Evolutionary conservation across 2,797 vertebrate genomes (phyloP).

Genomic region (Dromococcyx pavoninus): DNA sequence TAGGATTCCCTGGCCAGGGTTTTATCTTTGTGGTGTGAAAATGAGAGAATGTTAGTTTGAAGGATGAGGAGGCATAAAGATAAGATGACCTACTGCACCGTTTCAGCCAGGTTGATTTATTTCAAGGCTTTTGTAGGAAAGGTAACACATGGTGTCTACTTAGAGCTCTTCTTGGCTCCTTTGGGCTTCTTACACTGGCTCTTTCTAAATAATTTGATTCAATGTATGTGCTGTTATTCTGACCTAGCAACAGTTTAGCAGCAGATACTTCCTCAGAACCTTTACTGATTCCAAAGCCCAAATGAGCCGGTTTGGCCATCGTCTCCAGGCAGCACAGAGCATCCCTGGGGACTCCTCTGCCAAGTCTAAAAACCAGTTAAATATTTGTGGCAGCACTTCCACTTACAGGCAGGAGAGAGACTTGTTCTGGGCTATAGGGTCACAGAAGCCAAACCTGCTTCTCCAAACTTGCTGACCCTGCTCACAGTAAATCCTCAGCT

Average conservation of each 20-base stretch:
- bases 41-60: neutral
- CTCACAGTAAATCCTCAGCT: neutral
- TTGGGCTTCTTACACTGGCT: neutral
- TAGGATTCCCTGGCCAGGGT: neutral
- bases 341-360: neutral
- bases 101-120: neutral
- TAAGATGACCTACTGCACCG: neutral
- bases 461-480: neutral
- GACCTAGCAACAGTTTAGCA: neutral
- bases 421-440: accelerated
- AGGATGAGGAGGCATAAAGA: neutral
- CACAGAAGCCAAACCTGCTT: neutral
- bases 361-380: neutral
- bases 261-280: neutral
- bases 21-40: neutral
- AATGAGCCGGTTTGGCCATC: neutral
- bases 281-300: neutral
- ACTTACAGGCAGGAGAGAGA: neutral
- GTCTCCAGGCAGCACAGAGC: neutral
- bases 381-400: neutral
- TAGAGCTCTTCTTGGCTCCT: neutral
- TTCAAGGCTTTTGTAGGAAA: neutral
- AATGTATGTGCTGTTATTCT: neutral
- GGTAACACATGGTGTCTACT: neutral
- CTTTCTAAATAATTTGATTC: neutral